These are phyloP conservation scores for Spatulosminthurus flaviceps DNA, from an alignment of 2,888 invertebrate genomes.

Conservation along the genomic window DNA sequence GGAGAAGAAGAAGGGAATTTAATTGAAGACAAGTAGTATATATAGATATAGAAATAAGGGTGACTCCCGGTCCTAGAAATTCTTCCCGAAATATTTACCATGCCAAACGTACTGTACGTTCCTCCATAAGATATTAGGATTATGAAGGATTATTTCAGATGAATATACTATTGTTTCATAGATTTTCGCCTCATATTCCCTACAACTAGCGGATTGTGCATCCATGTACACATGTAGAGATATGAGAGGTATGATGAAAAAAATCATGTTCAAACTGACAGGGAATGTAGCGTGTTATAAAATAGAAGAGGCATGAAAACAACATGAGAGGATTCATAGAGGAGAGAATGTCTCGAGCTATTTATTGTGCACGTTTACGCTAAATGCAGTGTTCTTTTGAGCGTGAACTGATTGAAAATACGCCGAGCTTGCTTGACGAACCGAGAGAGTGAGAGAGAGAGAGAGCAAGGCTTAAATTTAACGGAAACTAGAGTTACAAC, in stretches of 20 bases:
- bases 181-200: neutral
- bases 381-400: conserved; percentile 34
- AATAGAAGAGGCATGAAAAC: neutral
- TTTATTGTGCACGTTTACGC: conserved; percentile 30
- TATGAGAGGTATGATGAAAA: conserved; percentile 1
- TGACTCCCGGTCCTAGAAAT: too few relatives aligned
- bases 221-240: conserved; percentile 18
- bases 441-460: conserved; percentile 20
- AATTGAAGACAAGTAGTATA: too few relatives aligned
- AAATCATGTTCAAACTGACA: conserved; percentile 2
- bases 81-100: too few relatives aligned
- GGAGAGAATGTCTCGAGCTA: conserved; percentile 7
- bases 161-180: neutral
- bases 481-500: neutral
- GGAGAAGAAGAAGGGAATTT: neutral
- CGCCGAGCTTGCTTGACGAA: neutral
- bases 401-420: conserved; percentile 40
- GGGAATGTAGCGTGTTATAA: neutral
- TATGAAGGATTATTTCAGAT: conserved; percentile 9
- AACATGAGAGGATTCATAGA: neutral
- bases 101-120: too few relatives aligned
- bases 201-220: neutral
- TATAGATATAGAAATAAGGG: too few relatives aligned
- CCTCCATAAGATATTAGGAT: neutral
- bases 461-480: conserved; percentile 13